Evolutionary conservation across 2,113 vertebrate genomes (phyloP), one percentile per base, ranked within the genome.

Genomic region (Oreotrochilus melanogaster): DNA sequence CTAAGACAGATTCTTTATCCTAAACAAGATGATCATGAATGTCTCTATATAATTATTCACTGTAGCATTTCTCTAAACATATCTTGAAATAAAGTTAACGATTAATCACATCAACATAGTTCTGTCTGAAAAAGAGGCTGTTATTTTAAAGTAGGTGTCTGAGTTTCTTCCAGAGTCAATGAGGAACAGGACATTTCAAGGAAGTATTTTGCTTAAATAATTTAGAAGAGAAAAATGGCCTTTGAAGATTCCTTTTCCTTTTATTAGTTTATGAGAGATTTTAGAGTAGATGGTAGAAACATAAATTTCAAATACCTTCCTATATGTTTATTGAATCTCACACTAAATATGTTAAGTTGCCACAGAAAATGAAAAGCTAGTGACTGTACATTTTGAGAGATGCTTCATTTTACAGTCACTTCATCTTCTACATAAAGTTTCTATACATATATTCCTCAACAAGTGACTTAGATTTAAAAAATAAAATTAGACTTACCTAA

Each of bases 291-390:
- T 73, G 7, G 10, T 56, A 43, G 79, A 78, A 80, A 3, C 2
- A 16, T 25, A 30, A 37, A 30, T 2, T n/a, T 72, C 50, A 64
- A 76, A 65, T 53, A 39, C 1, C 1, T 91, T 6, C 11, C 11
- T 48, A 31, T 30, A 15, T 9, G 4, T 33, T 84, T 39, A 67
- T 8, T 72, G 62, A 83, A 37, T 67, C 21, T 69, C 10, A 25
- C 7, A 62, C 1, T 2, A 64, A 73, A 62, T 4, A 12, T 61
- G 58, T 67, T 4, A 50, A 58, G 5, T 50, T 48, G 57, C 10
- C 4, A 65, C 3, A 8, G 51, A 86, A 50, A 7, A 6, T 4
- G 1, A 15, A 69, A 78, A 72, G 1, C 21, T 18, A 25, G 1
- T 24, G 3, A 2, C 18, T 37, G 4, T 39, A 48, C 23, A 21